These are phyloP conservation scores for Montipora sp. DNA, from an alignment of 64 coral and sea anemone species.

Conservation along the genomic window DNA sequence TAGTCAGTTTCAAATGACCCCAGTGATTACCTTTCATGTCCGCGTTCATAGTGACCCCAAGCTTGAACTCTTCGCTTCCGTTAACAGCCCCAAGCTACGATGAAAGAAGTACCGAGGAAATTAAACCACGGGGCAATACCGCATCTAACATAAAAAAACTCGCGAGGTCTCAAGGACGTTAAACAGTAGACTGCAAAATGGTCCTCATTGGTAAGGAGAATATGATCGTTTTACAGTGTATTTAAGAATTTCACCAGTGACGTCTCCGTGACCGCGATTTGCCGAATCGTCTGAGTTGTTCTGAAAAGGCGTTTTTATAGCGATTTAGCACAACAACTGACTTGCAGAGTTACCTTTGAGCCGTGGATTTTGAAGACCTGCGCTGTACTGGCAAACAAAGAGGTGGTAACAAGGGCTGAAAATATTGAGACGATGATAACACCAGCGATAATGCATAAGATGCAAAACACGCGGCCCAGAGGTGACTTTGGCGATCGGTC, in stretches of 20 bases:
- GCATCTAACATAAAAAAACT: too few species aligned
- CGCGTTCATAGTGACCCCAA: constrained; percentile 92
- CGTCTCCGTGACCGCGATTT: too few species aligned
- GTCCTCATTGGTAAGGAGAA: too few species aligned
- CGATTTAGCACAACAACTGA: background rate
- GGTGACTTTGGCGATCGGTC: constrained; percentile 90
- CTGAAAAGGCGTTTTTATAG: background rate
- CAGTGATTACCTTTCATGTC: constrained; percentile 77
- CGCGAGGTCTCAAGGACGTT: too few species aligned
- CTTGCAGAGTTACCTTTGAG: constrained; percentile 45
- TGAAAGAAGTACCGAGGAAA: background rate
- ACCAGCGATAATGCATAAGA: constrained; percentile 89
- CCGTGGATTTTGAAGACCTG: constrained; percentile 87
- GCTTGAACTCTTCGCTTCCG: constrained; percentile 85
- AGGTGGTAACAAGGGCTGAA: constrained; percentile 86
- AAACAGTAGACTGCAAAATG: too few species aligned
- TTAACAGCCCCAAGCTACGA: constrained; percentile 85
- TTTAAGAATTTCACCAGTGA: too few species aligned
- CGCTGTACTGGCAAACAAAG: constrained; percentile 80
- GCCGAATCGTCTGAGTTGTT: background rate
- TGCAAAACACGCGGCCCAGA: constrained; percentile 85
- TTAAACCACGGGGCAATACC: too few species aligned
- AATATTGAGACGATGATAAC: constrained; percentile 92
- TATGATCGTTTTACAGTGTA: too few species aligned
- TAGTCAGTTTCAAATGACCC: too few species aligned